phyloP scores from a whole-genome alignment of 2,888 invertebrate genomes.

The Syritta pipiens region DNA sequence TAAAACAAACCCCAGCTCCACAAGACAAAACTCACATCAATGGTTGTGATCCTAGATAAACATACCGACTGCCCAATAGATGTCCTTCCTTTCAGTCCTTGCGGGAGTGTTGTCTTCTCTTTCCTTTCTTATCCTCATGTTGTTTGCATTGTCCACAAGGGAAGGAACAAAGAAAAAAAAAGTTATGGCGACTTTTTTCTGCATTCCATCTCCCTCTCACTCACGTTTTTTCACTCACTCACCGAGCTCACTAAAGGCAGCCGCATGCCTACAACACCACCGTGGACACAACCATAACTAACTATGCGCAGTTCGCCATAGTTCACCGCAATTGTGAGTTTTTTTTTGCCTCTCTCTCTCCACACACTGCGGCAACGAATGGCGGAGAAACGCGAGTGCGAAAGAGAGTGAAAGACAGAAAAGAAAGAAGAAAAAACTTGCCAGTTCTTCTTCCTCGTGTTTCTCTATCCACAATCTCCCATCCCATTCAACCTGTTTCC shows the following conservation, averaged over 20 bases:
- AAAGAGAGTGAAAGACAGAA: constrained; percentile 30
- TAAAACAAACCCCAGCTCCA: neutral
- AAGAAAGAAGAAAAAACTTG: constrained; percentile 2
- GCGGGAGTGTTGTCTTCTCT: constrained; percentile 6
- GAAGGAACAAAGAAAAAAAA: constrained; percentile 19
- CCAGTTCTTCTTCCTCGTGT: constrained; percentile 4
- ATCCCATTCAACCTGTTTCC: constrained; percentile 47
- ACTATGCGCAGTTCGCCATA: constrained; percentile 64
- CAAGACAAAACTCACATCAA: constrained; percentile 10
- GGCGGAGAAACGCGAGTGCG: constrained; percentile 26
- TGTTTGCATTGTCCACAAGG: constrained; percentile 37
- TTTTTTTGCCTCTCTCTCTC: too few species aligned
- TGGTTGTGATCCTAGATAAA: constrained; percentile 55
- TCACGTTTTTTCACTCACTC: constrained; percentile 33
- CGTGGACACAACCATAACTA: constrained; percentile 47
- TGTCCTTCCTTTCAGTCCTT: constrained; percentile 52
- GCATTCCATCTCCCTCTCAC: constrained; percentile 13
- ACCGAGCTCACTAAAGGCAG: constrained; percentile 21
- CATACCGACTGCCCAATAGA: constrained; percentile 32
- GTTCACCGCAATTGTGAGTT: constrained; percentile 64
- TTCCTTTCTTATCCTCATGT: constrained; percentile 42
- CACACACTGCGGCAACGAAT: constrained; percentile 40
- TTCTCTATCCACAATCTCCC: too few species aligned
- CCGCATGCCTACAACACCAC: constrained; percentile 52
- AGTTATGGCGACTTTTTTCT: constrained; percentile 45